Base-by-base conservation (phyloP, 2,797 vertebrate species). In the Harpagifer antarcticus region DNA sequence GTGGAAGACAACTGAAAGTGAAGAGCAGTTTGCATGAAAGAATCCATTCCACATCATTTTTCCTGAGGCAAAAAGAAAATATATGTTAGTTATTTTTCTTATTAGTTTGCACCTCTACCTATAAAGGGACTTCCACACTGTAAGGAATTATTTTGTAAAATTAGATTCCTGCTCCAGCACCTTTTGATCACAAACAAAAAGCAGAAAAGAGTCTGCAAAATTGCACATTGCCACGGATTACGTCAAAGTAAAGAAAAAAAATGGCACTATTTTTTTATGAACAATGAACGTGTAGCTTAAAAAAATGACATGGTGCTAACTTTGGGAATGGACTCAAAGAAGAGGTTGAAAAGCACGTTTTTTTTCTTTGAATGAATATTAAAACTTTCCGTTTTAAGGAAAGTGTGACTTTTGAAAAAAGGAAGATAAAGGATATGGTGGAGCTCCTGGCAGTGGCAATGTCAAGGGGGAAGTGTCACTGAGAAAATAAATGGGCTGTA, bases 151-250 rank as follows among this genome's bases (percentile, higher is more conserved):
- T 95, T 94, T 94, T 95, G 83, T 94, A 94, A 93, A 95, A 94
- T 94, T 95, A 95, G 94, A 95, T 95, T 95, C 95, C 95, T 95
- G 94, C 93, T 96, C 95, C 95, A 95, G 95, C 95, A 96, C 95
- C 95, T 95, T 95, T 93, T 95, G 93, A 95, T 94, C 94, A 96
- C 94, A 95, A 95, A 95, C 92, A 94, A 95, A 95, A 94, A 91
- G 92, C 92, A 95, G 93, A 94, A 90, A 92, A 95, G 93, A 94
- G 90, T 96, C 94, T 96, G 96, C 97, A 96, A 91, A 94, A 95
- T 97, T 97, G 96, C 96, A 97, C 97, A 97, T 97, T 94, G 96
- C 96, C 96, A 97, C 95, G 95, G 96, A 97, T 97, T 97, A 97
- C 96, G 95, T 96, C 96, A 96, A 95, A 97, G 96, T 96, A 96